A percentile compares a stretch with the other conserved stretches of the same genome.
Conservation (phyloP, 2,797 vertebrate genomes). For the Choloepus didactylus region DNA sequence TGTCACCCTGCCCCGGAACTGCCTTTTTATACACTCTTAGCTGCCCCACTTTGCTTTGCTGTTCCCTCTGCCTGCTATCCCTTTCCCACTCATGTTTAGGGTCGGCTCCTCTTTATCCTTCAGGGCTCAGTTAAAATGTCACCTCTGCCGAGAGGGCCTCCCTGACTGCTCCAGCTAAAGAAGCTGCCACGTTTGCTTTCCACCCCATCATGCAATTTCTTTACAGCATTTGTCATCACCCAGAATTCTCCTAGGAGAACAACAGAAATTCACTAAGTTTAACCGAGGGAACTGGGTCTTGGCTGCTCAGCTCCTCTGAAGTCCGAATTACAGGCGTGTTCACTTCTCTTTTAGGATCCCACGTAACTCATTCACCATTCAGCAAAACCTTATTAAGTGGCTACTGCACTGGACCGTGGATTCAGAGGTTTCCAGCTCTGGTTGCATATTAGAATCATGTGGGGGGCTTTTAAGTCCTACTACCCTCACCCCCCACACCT, state of each 20-base stretch:
- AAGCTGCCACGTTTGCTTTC: neutral
- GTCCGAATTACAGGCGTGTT: neutral
- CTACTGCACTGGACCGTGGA: neutral
- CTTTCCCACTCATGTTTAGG: neutral
- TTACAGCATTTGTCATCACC: neutral
- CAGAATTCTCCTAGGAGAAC: neutral
- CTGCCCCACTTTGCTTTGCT: neutral
- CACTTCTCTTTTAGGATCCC: neutral
- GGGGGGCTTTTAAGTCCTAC: neutral
- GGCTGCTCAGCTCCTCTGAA: no score
- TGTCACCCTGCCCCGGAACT: neutral
- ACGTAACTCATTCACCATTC: neutral
- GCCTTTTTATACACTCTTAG: no score
- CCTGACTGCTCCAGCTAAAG: neutral
- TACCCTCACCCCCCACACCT: no score
- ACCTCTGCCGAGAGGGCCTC: neutral
- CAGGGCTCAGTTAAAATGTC: neutral
- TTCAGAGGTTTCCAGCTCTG: fast-evolving
- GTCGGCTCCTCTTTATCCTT: neutral
- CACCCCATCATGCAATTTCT: neutral
- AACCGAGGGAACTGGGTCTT: no score
- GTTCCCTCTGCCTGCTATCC: neutral
- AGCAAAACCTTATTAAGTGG: neutral
- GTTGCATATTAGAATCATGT: neutral
- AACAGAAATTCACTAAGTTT: neutral